These are phyloP conservation scores for Percina caprodes DNA, from an alignment of 2,113 vertebrate genomes.

Conservation along the genomic window DNA sequence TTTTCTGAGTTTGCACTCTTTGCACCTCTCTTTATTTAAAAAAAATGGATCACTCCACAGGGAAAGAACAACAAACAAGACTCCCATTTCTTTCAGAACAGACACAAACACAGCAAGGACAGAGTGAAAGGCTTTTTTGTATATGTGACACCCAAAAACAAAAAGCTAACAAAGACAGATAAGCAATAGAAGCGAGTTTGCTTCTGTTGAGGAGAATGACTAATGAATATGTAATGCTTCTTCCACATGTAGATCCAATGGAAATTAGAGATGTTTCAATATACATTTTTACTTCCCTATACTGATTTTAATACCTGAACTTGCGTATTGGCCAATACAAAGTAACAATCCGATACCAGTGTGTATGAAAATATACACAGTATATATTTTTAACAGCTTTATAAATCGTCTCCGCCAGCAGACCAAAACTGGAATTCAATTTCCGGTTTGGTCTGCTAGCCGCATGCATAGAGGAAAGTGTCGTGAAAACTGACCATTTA, in stretches of 20 bases:
- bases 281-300: no score
- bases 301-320: no score
- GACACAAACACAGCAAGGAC: constrained; percentile 3
- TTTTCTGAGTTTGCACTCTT: constrained; percentile 49
- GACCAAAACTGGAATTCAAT: no score
- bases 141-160: constrained; percentile 22
- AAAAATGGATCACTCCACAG: constrained; percentile 43
- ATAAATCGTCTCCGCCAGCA: no score
- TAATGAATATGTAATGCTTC: constrained; percentile 45
- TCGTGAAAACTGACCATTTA: no score
- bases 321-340: no score
- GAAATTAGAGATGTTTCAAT: not conserved
- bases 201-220: constrained; percentile 40
- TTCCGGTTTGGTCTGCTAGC: no score
- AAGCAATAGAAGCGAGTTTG: constrained; percentile 1
- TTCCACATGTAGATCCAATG: constrained; percentile 38
- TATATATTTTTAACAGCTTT: no score
- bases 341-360: no score
- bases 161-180: constrained; percentile 14
- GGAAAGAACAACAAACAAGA: constrained; percentile 28
- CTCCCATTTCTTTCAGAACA: constrained; percentile 34
- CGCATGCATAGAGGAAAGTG: no score
- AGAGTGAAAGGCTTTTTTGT: constrained; percentile 45
- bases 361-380: no score
- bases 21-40: constrained; percentile 33